Evolutionary conservation across 2,797 vertebrate genomes (phyloP), one percentile per base, ranked within the genome.

Genomic region (Channallabes apus): DNA sequence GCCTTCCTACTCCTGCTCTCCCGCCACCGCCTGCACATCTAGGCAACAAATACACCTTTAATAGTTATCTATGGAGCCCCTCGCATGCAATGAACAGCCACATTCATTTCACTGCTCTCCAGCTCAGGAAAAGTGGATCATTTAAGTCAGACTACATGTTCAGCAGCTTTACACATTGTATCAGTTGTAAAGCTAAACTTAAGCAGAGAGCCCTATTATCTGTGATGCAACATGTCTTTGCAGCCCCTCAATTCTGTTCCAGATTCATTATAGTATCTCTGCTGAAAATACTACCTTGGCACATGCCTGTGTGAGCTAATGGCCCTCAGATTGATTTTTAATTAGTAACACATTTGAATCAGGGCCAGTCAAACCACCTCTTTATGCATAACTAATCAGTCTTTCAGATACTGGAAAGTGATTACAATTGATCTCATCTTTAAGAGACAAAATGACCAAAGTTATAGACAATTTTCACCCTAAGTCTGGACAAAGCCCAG

Each of bases 241-340:
- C 75, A 80, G 92, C 91, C 89, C 89, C 84, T 89, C 90, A 91
- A 93, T 93, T 95, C 94, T 95, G 93, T 95, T 95, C 90, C 89
- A 90, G 93, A 93, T 96, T 97, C 97, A 97, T 98, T 99, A 97
- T 95, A 95, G 95, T 89, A 88, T 96, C 95, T 95, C 95, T 95
- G 95, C 90, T 94, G 95, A 97, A 97, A 97, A 96, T 96, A 96
- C 96, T 96, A 94, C 90, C 95, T 95, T 94, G 94, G 96, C 96
- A 94, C 95, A 95, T 95, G 95, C 95, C 95, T 95, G 94, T 93
- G 92, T 92, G 93, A 91, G 93, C 97, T 99, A 99, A 99, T 99
- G 96, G 96, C 95, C 91, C 94, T 92, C 91, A 94, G 97, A 99
- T 98, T 98, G 97, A 99, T 99, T 99, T 97, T 97, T 98, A 98